Evolutionary conservation across 1,140 invertebrate genomes (phyloP), one percentile per base, ranked within the genome.

Genomic region (Heliothis virescens): DNA sequence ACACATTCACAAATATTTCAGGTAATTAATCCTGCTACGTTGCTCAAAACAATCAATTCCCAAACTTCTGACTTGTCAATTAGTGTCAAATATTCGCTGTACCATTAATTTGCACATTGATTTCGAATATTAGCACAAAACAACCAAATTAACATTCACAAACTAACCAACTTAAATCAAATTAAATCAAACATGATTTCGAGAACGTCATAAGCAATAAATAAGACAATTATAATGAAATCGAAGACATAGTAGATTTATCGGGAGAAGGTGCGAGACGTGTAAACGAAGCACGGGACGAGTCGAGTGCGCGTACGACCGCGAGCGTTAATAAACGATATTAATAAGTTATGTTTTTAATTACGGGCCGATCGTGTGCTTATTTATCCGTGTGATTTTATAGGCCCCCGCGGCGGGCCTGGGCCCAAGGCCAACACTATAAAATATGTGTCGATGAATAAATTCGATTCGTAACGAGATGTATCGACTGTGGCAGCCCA

Each of bases 271-370:
- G 63, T 48, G 63, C 63, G 63, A 67, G 63, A 67, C 41, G 67
- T 71, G 48, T 50, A 29, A 71, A 52, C 67, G 67, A 71, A 21
- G 67, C 67, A 71, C 67, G 67, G 67, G 67, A 52, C 67, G 67
- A 21, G 47, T 50, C 63, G 47, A 71, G 67, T 69, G 65, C 65
- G 65, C 16, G 18, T 71, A 71, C 67, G 67, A 71, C 89, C 85
- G 89, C 87, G 86, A 91, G 87, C 86, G 79, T 90, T 91, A 94
- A 93, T 93, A 92, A 92, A 91, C 89, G 86, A 87, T 91, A 92
- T 92, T 93, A 92, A 93, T 93, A 94, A 92, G 91, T 93, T 93
- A 92, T 92, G 87, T 91, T 94, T 94, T 94, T 93, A 94, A 94
- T 92, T 94, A 93, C 85, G 86, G 86, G 55, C 80, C 89, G 90